A percentile compares a stretch with the other conserved stretches of the same genome.
Conservation (phyloP, 2,113 vertebrate species). For the Cyrtonyx montezumae region DNA sequence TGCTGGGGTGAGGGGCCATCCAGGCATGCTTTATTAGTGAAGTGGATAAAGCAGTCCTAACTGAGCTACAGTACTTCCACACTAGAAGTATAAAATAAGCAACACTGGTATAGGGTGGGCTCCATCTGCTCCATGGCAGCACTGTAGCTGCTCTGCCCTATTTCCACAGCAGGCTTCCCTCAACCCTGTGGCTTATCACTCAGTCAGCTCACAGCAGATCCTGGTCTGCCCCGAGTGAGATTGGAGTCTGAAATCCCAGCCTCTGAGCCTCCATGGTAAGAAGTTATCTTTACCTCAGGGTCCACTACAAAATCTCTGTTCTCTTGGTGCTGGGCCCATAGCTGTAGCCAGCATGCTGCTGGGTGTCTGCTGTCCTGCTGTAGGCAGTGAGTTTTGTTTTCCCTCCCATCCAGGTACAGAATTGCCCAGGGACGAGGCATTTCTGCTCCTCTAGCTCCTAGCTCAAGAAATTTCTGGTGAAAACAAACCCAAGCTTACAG, state of each 20-base stretch:
- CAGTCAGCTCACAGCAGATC: fast-evolving
- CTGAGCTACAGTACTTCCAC: not conserved
- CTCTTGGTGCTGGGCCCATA: not conserved
- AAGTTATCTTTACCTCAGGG: not conserved
- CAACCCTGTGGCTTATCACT: not conserved
- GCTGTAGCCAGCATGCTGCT: not conserved
- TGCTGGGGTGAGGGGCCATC: too few relatives aligned
- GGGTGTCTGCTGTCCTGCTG: not conserved
- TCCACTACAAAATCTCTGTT: not conserved
- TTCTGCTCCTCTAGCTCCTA: not conserved
- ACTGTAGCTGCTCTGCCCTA: fast-evolving
- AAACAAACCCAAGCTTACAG: not conserved
- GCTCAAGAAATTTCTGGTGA: not conserved
- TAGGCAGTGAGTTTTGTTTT: not conserved
- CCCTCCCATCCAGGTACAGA: not conserved
- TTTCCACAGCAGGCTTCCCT: not conserved
- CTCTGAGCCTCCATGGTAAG: too few relatives aligned
- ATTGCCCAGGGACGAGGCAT: not conserved
- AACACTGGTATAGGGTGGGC: not conserved
- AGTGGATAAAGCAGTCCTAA: not conserved
- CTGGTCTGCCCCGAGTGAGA: not conserved
- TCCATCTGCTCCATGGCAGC: not conserved
- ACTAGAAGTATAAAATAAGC: not conserved
- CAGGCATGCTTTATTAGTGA: not conserved
- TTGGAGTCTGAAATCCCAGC: not conserved